Base-by-base conservation (phyloP, 2,113 vertebrate species). In the Lamprologus ornatipinnis region DNA sequence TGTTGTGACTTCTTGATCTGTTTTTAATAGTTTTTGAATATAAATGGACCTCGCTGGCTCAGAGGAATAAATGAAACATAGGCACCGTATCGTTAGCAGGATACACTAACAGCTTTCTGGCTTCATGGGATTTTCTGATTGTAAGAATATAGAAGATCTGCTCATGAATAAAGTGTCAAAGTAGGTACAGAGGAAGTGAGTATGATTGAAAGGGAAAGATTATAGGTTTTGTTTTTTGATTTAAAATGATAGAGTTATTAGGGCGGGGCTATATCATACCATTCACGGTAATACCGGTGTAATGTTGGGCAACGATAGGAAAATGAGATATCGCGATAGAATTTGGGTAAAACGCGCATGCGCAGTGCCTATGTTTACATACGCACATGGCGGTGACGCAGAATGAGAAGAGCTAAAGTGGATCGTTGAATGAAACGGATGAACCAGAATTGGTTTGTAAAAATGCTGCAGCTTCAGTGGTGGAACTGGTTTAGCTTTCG, bases 341-440 rank as follows among this genome's bases (percentile, higher is more conserved):
- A 45, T 45, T 0, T 45, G 42, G 42, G 42, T 45, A 45, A 45
- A 45, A 45, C 42, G 12, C 0, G 0, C 40, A 42, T 42, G 12
- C 12, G 1, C 6, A 42, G 2, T 14, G 40, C 40, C 40, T 2
- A 1, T 13, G 40, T 42, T 42, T 13, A 42, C 40, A 13, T 42
- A 42, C 12, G 3, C 42, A 14, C 6, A 14, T 6, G 13, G 6
- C 42, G 6, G 42, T 0, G 13, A 45, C 13, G 13, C 13, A 45
- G 42, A 45, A 45, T 45, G 12, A 14, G 42, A 45, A 45, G 42
- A 6, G 42, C 13, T 0, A 2, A 14, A 45, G 6, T 0, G 3
- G 13, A 45, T 45, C 13, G 13, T 45, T 45, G 0, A 45, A 4
- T 45, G 42, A 45, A 45, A 45, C 6, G 0, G 12, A 45, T 14